These are phyloP conservation scores for Drosophila maculinotata DNA, from an alignment of 2,888 invertebrate genomes.

Conservation along the genomic window DNA sequence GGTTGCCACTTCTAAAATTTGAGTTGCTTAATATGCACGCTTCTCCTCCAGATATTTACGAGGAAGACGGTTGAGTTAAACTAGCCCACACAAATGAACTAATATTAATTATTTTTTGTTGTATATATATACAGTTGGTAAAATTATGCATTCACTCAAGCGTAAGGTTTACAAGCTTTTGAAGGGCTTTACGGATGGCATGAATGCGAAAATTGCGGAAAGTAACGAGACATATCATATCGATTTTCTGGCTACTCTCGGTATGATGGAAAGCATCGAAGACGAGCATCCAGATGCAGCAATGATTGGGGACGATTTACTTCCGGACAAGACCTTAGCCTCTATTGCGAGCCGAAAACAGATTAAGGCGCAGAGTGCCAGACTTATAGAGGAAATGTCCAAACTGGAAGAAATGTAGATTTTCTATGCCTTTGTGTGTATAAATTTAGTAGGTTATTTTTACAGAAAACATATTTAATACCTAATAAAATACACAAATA, in stretches of 20 bases:
- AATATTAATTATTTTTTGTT: background rate
- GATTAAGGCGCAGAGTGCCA: conserved; percentile 82
- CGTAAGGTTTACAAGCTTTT: conserved; percentile 69
- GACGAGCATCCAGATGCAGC: conserved; percentile 25
- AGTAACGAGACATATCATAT: conserved; percentile 69
- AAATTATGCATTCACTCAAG: conserved; percentile 68
- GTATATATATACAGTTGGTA: conserved; percentile 61
- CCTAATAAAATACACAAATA: background rate
- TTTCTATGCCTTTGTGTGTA: background rate
- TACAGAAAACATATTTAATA: background rate
- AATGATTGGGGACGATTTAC: conserved; percentile 53
- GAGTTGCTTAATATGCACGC: conserved; percentile 72
- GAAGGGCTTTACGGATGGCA: conserved; percentile 48
- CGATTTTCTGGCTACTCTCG: conserved; percentile 44
- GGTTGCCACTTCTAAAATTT: conserved; percentile 82
- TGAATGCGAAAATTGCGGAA: conserved; percentile 15
- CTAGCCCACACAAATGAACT: background rate
- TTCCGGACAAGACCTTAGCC: conserved; percentile 61
- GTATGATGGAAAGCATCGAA: conserved; percentile 14
- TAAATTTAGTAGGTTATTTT: background rate
- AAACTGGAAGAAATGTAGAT: conserved; percentile 72
- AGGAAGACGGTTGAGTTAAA: conserved; percentile 73
- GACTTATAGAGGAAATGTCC: conserved; percentile 78
- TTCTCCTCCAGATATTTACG: conserved; percentile 74
- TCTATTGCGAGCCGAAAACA: conserved; percentile 80